Evolutionary conservation across 2,797 vertebrate species (phyloP), one percentile per base, ranked within the genome.

Genomic region (Champsocephalus gunnari): DNA sequence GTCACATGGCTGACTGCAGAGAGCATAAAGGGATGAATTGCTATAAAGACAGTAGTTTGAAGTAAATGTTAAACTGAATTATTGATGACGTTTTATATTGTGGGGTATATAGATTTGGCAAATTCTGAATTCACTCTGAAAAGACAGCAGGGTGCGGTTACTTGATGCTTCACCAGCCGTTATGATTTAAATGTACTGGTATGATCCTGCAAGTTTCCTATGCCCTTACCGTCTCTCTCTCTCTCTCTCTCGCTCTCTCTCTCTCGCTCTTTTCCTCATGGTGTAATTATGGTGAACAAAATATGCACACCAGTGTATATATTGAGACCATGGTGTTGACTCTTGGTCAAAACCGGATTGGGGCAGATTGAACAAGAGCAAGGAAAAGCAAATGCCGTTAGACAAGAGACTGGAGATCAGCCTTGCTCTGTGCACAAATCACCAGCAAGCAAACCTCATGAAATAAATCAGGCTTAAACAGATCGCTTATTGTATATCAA

Each of bases 221-320:
- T 57, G 24, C 19, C 34, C 43, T 63, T 59, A 19, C 13, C 44
- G 16, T 32, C 41, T 65, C 19, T 58, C 56, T 54, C 21, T 14
- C 21, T 16, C 24, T 16, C 24, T 57, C n/a, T n/a, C n/a, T n/a
- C n/a, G n/a, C n/a, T n/a, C 2, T 8, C 38, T 69, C 53, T 14
- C 5, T 8, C 34, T 55, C 73, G 62, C 16, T 66, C 24, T 21
- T 63, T 59, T 81, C 55, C 70, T 73, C 63, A 38, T 70, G 62
- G 51, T 79, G 78, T 85, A 88, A 82, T 88, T 88, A 84, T 80
- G 77, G 79, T 71, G 62, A 85, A 81, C 73, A 85, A 83, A 85
- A 83, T 75, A 63, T 60, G 70, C 77, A 44, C 64, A 69, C 74
- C 49, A 47, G 76, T 80, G 73, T 71, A 75, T 75, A 70, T 75